Evolutionary conservation across 53 echinoderm and acorn worm species (phyloP).

Genomic region (Temnopleurus reevesii): DNA sequence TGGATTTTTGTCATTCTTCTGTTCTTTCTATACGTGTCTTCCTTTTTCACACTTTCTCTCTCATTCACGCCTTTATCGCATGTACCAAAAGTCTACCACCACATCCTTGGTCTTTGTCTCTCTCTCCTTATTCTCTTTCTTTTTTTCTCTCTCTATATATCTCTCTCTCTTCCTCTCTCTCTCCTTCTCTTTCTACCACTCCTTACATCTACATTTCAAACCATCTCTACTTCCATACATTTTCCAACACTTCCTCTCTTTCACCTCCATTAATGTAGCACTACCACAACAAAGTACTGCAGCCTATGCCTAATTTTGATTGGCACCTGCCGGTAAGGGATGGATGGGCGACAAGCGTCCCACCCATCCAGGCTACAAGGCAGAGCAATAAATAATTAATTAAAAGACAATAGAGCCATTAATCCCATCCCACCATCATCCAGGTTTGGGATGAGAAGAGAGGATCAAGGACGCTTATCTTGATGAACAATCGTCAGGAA

Average conservation of each 20-base stretch:
- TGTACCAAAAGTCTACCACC: too few relatives aligned
- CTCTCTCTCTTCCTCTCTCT: background rate
- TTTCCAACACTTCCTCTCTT: background rate
- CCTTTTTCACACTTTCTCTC: background rate
- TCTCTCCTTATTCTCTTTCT: background rate
- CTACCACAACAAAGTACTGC: background rate
- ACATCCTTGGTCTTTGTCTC: background rate
- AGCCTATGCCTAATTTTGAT: background rate
- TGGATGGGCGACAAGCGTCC: background rate
- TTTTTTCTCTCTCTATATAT: background rate
- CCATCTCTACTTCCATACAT: background rate
- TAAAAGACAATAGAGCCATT: background rate
- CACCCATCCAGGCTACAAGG: background rate
- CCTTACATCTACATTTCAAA: background rate
- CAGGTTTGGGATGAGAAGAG: background rate
- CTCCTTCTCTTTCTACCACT: background rate
- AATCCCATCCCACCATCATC: background rate
- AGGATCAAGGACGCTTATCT: background rate
- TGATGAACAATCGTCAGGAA: background rate
- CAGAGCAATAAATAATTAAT: slow-evolving; percentile 30
- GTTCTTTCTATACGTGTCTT: background rate
- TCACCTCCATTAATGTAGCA: background rate
- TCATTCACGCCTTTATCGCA: too few relatives aligned
- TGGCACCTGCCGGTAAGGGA: background rate
- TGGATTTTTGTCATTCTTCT: background rate